Evolutionary conservation across 2,113 vertebrate species (phyloP).

Genomic region (Salvelinus namaycush): DNA sequence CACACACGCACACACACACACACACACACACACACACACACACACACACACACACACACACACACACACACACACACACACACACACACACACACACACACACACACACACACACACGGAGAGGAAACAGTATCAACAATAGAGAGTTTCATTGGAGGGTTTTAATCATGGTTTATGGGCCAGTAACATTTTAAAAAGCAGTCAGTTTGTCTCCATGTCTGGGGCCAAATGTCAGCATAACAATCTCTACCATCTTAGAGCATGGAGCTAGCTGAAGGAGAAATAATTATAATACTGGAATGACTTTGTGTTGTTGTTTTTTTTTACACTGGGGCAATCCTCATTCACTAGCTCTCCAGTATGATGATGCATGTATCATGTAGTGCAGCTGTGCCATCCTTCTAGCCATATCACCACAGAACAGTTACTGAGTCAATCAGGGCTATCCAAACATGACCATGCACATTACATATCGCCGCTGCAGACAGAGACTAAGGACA

Average conservation of each 20-base stretch:
- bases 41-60: conserved; percentile 13
- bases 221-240: conserved; percentile 36
- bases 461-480: background rate
- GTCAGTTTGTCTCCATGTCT: conserved; percentile 33
- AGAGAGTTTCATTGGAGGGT: conserved; percentile 64
- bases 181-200: conserved; percentile 47
- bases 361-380: conserved; percentile 25
- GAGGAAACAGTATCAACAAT: conserved; percentile 53
- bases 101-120: background rate
- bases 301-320: background rate
- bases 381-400: conserved; percentile 49
- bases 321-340: background rate
- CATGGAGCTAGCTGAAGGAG: background rate
- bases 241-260: background rate
- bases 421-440: conserved; percentile 43
- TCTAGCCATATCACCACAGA: conserved; percentile 41
- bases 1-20: conserved; percentile 5
- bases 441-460: conserved; percentile 38
- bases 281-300: background rate
- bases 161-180: conserved; percentile 71
- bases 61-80: conserved; percentile 8
- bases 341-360: background rate
- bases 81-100: background rate
- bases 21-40: conserved; percentile 3
- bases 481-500: background rate